A percentile compares a stretch with the other conserved stretches of the same genome.
These are phyloP conservation scores for Apteryx mantelli DNA, from an alignment of 2,113 vertebrate species.

Conservation along the genomic window DNA sequence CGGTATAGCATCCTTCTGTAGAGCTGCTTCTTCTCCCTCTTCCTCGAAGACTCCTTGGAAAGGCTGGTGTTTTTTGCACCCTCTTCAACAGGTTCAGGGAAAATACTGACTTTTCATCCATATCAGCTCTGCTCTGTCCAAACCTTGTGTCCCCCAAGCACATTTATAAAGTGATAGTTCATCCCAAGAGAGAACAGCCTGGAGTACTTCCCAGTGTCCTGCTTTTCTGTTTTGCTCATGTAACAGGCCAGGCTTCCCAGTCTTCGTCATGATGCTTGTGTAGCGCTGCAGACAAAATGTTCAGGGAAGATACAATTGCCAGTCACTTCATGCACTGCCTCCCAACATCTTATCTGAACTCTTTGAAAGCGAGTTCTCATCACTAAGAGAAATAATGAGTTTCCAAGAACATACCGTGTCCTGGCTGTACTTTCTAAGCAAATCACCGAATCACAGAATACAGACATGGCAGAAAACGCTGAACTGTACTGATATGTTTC, in stretches of 20 bases:
- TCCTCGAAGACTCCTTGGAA: fast-evolving
- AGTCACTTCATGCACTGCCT: not conserved
- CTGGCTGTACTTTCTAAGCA: not conserved
- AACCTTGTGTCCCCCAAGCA: not conserved
- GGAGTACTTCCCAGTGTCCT: not conserved
- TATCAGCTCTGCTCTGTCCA: not conserved
- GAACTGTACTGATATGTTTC: not conserved
- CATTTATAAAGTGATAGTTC: not conserved
- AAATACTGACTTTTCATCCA: not conserved
- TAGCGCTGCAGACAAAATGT: not conserved
- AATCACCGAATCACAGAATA: not conserved
- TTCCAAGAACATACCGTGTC: not conserved
- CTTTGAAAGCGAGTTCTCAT: not conserved
- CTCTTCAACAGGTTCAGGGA: not conserved
- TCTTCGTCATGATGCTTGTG: fast-evolving
- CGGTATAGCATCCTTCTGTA: not conserved
- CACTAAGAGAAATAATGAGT: not conserved
- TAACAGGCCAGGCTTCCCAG: not conserved
- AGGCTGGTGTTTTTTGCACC: not conserved
- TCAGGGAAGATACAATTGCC: not conserved
- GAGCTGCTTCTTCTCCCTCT: not conserved
- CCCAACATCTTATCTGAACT: not conserved
- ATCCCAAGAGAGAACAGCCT: not conserved
- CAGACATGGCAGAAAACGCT: not conserved
- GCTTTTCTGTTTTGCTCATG: not conserved